Percentiles rank a stretch among this genome's conserved stretches.
These are phyloP conservation scores for Drosophila triauraria DNA, from an alignment of 1,140 invertebrate species.

Conservation along the genomic window DNA sequence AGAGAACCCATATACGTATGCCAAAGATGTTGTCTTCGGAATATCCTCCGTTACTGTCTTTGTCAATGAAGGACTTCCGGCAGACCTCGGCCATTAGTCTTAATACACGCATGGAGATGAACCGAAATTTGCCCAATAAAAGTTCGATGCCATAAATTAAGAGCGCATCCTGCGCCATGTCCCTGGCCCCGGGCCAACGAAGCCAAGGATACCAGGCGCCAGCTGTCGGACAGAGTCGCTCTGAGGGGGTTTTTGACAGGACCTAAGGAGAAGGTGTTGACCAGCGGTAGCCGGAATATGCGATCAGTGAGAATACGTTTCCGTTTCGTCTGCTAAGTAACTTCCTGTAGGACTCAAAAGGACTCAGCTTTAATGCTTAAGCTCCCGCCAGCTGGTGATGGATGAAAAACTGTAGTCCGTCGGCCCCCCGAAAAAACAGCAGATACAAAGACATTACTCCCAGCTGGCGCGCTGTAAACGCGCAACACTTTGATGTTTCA, in stretches of 20 bases:
- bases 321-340: conserved; percentile 71
- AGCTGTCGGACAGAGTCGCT: conserved; percentile 22
- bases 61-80: conserved; percentile 75
- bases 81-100: conserved; percentile 74
- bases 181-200: conserved; percentile 49
- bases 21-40: conserved; percentile 41
- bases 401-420: neutral
- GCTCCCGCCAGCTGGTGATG: conserved; percentile 35
- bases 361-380: conserved; percentile 59
- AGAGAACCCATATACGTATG: neutral
- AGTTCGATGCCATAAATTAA: conserved; percentile 84
- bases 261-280: conserved; percentile 24
- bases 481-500: conserved; percentile 79
- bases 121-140: conserved; percentile 84
- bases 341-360: conserved; percentile 51
- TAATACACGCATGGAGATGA: conserved; percentile 84
- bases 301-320: conserved; percentile 82
- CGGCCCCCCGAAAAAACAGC: conserved; percentile 13
- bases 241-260: neutral
- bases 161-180: conserved; percentile 49
- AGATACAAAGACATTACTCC: conserved; percentile 68
- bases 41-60: conserved; percentile 39
- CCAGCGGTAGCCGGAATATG: conserved; percentile 37
- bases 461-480: conserved; percentile 69
- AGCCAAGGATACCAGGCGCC: conserved; percentile 37